A percentile compares a stretch with the other conserved stretches of the same genome.
Evolutionary conservation across 2,888 invertebrate species (phyloP).

Genomic region (Stenolophus ochropezus): DNA sequence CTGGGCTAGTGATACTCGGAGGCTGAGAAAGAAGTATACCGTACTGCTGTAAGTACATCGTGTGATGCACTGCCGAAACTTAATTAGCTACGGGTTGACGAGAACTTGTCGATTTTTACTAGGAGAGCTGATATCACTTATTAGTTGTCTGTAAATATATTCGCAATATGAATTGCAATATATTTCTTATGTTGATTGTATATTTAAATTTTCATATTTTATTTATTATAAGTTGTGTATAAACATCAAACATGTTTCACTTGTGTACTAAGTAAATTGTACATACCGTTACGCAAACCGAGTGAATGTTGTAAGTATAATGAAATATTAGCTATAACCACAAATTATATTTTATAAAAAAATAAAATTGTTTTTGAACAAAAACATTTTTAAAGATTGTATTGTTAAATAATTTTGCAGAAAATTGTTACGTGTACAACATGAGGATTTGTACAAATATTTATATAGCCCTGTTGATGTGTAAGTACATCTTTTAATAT

Average conservation of each 20-base stretch:
- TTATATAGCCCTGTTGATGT: constrained; percentile 56
- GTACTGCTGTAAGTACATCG: constrained; percentile 53
- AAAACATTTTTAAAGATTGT: constrained; percentile 58
- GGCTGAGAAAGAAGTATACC: not conserved
- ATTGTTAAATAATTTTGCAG: constrained; percentile 59
- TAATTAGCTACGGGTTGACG: constrained; percentile 51
- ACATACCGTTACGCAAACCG: constrained; percentile 50
- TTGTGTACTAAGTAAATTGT: constrained; percentile 56
- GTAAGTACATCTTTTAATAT: constrained; percentile 60
- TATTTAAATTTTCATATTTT: constrained; percentile 59
- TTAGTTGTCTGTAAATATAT: constrained; percentile 57
- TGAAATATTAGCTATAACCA: constrained; percentile 57
- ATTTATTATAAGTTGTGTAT: constrained; percentile 60
- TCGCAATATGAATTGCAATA: constrained; percentile 57
- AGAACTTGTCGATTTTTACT: constrained; percentile 37
- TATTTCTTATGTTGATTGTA: constrained; percentile 59
- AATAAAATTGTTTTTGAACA: constrained; percentile 54
- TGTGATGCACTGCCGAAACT: constrained; percentile 57
- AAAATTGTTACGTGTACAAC: constrained; percentile 52
- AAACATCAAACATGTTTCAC: constrained; percentile 50
- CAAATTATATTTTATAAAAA: constrained; percentile 60
- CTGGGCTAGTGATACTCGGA: constrained; percentile 53
- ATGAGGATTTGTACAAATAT: constrained; percentile 58
- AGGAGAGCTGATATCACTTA: constrained; percentile 47
- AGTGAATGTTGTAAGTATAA: constrained; percentile 53